Percentiles rank a stretch among this genome's conserved stretches.
Conservation (phyloP, 2,888 invertebrate species). For the Frankliniella intonsa region DNA sequence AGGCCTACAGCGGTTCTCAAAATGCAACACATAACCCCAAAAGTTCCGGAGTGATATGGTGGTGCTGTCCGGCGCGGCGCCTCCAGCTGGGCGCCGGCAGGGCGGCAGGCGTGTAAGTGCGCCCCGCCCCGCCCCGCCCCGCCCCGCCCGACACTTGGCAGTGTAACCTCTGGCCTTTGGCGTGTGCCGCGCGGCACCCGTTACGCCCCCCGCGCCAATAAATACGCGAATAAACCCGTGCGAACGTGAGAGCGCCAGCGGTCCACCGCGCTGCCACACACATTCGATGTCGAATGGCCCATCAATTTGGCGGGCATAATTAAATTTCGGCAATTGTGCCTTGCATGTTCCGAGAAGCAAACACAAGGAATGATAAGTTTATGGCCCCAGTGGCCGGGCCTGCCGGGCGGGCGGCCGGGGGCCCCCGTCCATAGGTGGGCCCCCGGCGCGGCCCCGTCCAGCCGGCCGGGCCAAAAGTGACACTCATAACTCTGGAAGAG, state of each 20-base stretch:
- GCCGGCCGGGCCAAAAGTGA: not conserved
- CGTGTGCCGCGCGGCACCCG: no score
- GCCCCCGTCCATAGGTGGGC: not conserved
- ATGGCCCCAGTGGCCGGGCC: not conserved
- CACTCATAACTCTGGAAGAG: not conserved
- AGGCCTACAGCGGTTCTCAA: no score
- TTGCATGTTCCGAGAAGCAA: constrained; percentile 8
- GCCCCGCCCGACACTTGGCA: no score
- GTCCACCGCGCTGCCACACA: not conserved
- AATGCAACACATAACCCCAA: no score
- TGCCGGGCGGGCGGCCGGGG: not conserved
- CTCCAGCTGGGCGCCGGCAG: no score
- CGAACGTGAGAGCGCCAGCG: not conserved
- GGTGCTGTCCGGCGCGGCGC: no score
- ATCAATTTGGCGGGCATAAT: constrained; percentile 5
- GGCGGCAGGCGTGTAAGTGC: no score
- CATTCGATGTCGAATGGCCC: not conserved
- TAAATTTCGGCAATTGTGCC: constrained; percentile 7
- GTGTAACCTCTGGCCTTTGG: no score
- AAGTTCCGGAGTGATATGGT: no score
- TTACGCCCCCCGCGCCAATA: not conserved
- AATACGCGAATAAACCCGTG: not conserved
- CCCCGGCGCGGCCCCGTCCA: not conserved
- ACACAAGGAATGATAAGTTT: not conserved
- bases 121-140: no score